Evolutionary conservation across 2,113 vertebrate genomes (phyloP), one percentile per base, ranked within the genome.

Genomic region (Lepus timidus): DNA sequence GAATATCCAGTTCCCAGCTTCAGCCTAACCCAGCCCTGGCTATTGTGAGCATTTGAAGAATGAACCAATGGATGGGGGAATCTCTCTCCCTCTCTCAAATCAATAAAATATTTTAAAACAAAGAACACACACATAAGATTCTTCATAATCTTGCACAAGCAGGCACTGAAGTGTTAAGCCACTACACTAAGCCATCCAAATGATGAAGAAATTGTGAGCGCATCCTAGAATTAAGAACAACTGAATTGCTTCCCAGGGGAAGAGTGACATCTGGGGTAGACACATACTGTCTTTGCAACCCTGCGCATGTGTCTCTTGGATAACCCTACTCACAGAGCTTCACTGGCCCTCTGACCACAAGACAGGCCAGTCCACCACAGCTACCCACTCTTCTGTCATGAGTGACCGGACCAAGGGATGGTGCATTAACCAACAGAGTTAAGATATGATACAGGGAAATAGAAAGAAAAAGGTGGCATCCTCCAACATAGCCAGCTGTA

Each of bases 151-250:
- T 16, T 87, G 61, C 19, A 33, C 68, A 62, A 68, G 23, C 55
- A 17, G 36, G 36, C 29, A 13, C 3, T 75, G 33, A 89, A 86
- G n/a, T 81, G 71, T 82, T 92, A 80, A 95, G 55, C 23, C 25
- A 55, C 58, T 51, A 80, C 1, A 75, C 10, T 64, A 71, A 68
- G 13, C 6, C 68, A 71, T 83, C 82, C 65, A 31, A 64, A 86
- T 85, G 22, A 82, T 51, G 51, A 86, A 65, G 68, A 83, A 78
- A 13, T 27, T 94, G 29, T 4, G 39, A 44, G 73, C 61, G 65
- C 78, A 88, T 36, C 64, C 68, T 90, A 80, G 75, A 93, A 55
- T 73, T 89, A 74, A 65, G 65, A 94, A 79, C 33, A 84, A 62
- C 9, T 23, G 25, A 49, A 96, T 16, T 75, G 29, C 52, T 61